Conservation (phyloP, 2,113 vertebrate genomes). For the Sorex fumeus region DNA sequence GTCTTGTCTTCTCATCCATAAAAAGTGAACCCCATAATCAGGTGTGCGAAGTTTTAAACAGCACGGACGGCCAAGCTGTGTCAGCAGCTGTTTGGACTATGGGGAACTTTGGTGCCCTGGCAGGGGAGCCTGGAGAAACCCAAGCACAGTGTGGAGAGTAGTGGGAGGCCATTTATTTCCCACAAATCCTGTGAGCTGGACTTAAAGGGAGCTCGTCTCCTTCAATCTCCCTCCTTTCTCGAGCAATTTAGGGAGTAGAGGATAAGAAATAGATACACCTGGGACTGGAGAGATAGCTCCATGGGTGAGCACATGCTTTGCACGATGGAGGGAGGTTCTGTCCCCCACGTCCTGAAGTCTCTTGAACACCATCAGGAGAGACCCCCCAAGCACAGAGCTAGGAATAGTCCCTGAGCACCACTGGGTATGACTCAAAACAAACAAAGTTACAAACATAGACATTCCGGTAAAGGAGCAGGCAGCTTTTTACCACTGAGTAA, state of each 20-base stretch:
- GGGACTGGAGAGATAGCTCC: no score
- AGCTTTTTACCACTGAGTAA: background rate
- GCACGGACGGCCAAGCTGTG: background rate
- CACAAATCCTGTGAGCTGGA: background rate
- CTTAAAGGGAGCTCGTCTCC: rapidly evolving
- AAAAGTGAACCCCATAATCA: background rate
- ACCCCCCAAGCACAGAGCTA: no score
- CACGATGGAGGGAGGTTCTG: no score
- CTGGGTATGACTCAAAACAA: no score
- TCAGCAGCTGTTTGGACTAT: background rate
- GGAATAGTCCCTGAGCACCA: no score
- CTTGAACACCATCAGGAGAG: no score
- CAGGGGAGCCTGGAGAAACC: background rate
- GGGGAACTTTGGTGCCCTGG: rapidly evolving
- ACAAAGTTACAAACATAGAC: background rate
- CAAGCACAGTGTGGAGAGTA: no score
- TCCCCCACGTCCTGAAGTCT: no score
- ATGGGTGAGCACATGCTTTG: no score
- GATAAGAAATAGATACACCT: background rate
- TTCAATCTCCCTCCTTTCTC: background rate
- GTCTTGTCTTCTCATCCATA: background rate
- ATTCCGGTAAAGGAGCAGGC: background rate
- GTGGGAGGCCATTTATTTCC: background rate
- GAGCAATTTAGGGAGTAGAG: background rate
- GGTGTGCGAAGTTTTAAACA: background rate